These are phyloP conservation scores for Oenanthe melanoleuca DNA, from an alignment of 2,113 vertebrate species.

Conservation along the genomic window DNA sequence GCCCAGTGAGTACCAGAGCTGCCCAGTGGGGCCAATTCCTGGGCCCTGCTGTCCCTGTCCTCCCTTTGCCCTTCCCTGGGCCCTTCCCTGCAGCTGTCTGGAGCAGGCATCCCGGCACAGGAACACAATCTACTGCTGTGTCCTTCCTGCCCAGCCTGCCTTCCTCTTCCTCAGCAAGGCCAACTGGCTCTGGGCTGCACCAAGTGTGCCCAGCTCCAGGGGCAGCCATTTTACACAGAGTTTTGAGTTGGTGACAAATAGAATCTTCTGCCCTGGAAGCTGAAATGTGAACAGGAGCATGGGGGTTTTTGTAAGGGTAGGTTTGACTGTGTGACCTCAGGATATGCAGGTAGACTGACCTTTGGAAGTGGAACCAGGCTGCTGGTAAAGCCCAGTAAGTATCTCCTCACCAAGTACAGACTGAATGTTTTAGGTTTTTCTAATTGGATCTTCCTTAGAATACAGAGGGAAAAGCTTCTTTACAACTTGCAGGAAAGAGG, in stretches of 20 bases:
- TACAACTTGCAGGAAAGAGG: background rate
- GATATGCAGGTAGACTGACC: fast-evolving
- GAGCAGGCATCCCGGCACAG: background rate
- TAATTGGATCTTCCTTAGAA: background rate
- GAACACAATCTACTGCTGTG: background rate
- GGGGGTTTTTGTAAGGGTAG: background rate
- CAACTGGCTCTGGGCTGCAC: background rate
- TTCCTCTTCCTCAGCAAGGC: background rate
- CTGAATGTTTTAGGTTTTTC: background rate
- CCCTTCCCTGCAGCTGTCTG: background rate
- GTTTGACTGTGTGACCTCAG: background rate
- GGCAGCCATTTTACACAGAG: background rate
- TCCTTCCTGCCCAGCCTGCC: background rate
- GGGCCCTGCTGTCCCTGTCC: background rate
- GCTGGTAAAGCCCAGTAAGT: background rate
- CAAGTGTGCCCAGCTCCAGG: too few relatives aligned
- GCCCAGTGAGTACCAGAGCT: background rate
- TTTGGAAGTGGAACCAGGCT: conserved; percentile 2
- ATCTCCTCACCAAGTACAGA: background rate
- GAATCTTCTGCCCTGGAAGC: background rate
- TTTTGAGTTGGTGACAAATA: background rate
- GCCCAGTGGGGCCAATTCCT: background rate
- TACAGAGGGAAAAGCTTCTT: background rate
- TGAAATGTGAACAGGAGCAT: background rate
- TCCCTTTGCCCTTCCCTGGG: background rate